A percentile compares a stretch with the other conserved stretches of the same genome.
phyloP scores from a whole-genome alignment of 2,888 invertebrate genomes.

The Auanema sp. region DNA sequence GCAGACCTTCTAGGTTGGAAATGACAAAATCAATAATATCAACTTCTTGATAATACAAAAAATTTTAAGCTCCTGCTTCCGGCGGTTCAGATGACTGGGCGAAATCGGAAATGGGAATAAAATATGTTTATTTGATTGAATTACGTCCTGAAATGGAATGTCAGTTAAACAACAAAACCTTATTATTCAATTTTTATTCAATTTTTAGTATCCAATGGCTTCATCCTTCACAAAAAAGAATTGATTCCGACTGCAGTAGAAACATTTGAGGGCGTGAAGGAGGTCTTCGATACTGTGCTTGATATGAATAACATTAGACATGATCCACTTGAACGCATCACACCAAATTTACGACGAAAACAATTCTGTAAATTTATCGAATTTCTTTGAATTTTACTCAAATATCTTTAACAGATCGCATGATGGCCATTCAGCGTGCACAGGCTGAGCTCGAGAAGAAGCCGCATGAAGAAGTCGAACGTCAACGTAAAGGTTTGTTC shows the following conservation, averaged over 20 bases:
- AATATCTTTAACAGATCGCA: too few species aligned
- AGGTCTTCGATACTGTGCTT: conserved; percentile 54
- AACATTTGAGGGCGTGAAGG: conserved; percentile 61
- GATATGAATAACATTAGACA: conserved; percentile 29
- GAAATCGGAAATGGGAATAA: conserved; percentile 55
- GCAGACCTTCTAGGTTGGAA: conserved; percentile 56
- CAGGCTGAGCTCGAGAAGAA: neutral
- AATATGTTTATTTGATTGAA: conserved; percentile 62
- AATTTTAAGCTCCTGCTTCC: conserved; percentile 50
- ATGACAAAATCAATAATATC: neutral
- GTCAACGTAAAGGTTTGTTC: neutral
- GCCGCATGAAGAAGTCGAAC: neutral
- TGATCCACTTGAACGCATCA: conserved; percentile 22
- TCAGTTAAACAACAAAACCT: conserved; percentile 23
- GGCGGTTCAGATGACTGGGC: conserved; percentile 64
- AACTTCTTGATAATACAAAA: neutral
- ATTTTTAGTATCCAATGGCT: conserved; percentile 60
- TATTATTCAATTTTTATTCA: neutral
- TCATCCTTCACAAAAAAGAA: conserved; percentile 61
- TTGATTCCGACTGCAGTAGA: conserved; percentile 61
- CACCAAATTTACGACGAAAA: conserved; percentile 35
- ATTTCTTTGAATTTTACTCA: conserved; percentile 7
- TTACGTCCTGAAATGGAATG: conserved; percentile 57
- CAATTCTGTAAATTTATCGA: conserved; percentile 27
- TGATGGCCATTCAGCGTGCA: too few species aligned